Evolutionary conservation across 2,113 vertebrate species (phyloP).

Genomic region (Sceloporus tristichus): DNA sequence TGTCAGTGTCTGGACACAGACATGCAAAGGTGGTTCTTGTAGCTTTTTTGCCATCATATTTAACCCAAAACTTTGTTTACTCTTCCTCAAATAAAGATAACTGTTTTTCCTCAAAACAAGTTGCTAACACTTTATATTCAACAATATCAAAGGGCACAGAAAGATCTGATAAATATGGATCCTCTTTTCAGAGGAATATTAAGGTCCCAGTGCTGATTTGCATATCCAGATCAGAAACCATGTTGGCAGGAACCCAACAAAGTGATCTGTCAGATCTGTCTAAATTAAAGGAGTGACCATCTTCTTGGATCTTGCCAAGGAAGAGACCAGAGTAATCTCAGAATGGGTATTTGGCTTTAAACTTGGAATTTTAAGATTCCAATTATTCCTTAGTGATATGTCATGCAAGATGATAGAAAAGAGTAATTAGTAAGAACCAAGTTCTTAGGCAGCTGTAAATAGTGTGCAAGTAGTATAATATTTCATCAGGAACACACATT

Average conservation of each 20-base stretch:
- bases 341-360: background rate
- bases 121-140: background rate
- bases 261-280: background rate
- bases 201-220: background rate
- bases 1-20: background rate
- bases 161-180: background rate
- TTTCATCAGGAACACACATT: no score
- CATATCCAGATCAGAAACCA: background rate
- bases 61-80: background rate
- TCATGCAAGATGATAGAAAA: no score
- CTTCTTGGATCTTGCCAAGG: background rate
- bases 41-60: no score
- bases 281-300: background rate
- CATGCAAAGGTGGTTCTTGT: background rate
- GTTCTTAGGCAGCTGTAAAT: no score
- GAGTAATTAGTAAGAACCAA: no score
- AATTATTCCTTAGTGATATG: background rate
- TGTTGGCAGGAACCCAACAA: background rate
- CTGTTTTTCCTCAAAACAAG: background rate
- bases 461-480: no score
- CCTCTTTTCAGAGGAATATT: background rate
- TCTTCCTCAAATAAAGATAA: background rate
- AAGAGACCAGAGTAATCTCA: background rate
- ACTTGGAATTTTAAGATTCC: background rate
- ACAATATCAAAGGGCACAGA: background rate